Evolutionary conservation across 2,888 invertebrate species (phyloP), one percentile per base, ranked within the genome.

Genomic region (Labia minor): DNA sequence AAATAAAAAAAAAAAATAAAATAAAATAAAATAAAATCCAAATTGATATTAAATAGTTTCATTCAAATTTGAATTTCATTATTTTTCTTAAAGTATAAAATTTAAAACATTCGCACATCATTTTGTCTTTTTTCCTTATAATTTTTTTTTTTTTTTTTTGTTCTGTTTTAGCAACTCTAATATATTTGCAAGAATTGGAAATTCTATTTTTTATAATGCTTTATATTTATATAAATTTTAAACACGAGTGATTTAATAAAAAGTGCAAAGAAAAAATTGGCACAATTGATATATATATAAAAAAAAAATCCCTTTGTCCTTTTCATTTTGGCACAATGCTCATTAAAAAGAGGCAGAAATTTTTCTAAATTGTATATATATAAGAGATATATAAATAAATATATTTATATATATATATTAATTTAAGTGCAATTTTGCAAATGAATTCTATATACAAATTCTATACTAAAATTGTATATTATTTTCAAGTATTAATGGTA

Each of bases 41-140:
- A n/a, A n/a, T n/a, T n/a, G n/a, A n/a, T n/a, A n/a, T n/a, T n/a
- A n/a, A n/a, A n/a, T n/a, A n/a, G n/a, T n/a, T n/a, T n/a, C n/a
- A n/a, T n/a, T n/a, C n/a, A n/a, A n/a, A n/a, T n/a, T n/a, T n/a
- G n/a, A n/a, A n/a, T n/a, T n/a, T n/a, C n/a, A n/a, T n/a, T n/a
- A n/a, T n/a, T n/a, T n/a, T n/a, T n/a, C n/a, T n/a, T n/a, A 6
- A 26, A 26, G 26, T 20, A 63, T 63, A 63, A 63, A 20, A 63
- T 20, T 20, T 14, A 19, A 21, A 63, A 20, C 63, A 19, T 63
- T 18, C 11, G 18, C 19, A 18, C 19, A 61, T 61, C 19, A 61
- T 61, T 61, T 61, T 61, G 3, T 3, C 19, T 61, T 61, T 61
- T 18, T 61, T 37, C 11, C n/a, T 37, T 37, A 11, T 4, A 18